A percentile compares a stretch with the other conserved stretches of the same genome.
phyloP scores from a whole-genome alignment of 2,888 invertebrate species.

The Dexiosoma caninum region DNA sequence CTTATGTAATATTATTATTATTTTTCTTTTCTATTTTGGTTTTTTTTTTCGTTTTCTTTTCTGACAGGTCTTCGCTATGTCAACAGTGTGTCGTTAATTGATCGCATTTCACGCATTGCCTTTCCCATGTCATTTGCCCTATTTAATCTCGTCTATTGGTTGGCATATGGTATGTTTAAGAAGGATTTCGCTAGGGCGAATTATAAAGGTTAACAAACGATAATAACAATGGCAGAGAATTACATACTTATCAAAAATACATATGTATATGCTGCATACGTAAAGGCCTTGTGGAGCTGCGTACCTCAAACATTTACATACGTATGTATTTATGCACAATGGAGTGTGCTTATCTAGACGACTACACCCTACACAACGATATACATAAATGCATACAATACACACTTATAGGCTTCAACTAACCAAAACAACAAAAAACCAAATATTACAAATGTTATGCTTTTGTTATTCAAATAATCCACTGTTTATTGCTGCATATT shows the following conservation, averaged over 20 bases:
- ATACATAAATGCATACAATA: not conserved
- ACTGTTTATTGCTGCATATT: constrained; percentile 44
- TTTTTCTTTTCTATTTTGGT: too few relatives aligned
- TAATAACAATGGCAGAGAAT: not conserved
- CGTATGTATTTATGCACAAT: not conserved
- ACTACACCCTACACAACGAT: not conserved
- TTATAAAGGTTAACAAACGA: constrained; percentile 66
- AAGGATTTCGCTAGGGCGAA: constrained; percentile 74
- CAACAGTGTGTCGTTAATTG: constrained; percentile 92
- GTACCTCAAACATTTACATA: not conserved
- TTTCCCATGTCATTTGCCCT: constrained; percentile 92
- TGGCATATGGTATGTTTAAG: constrained; percentile 88
- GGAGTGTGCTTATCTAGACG: not conserved
- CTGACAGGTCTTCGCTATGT: constrained; percentile 82
- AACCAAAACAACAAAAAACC: not conserved
- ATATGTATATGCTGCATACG: not conserved
- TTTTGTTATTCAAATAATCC: constrained; percentile 43
- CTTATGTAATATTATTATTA: not conserved
- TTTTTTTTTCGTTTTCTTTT: not conserved
- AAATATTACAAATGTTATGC: constrained; percentile 22
- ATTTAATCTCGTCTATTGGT: constrained; percentile 94
- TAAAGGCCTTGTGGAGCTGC: not conserved
- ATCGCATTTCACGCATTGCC: constrained; percentile 87
- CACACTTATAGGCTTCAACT: not conserved
- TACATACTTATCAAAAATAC: too few relatives aligned